Evolutionary conservation across 1,140 invertebrate species (phyloP), one percentile per base, ranked within the genome.

Genomic region (Callitettix versicolor): DNA sequence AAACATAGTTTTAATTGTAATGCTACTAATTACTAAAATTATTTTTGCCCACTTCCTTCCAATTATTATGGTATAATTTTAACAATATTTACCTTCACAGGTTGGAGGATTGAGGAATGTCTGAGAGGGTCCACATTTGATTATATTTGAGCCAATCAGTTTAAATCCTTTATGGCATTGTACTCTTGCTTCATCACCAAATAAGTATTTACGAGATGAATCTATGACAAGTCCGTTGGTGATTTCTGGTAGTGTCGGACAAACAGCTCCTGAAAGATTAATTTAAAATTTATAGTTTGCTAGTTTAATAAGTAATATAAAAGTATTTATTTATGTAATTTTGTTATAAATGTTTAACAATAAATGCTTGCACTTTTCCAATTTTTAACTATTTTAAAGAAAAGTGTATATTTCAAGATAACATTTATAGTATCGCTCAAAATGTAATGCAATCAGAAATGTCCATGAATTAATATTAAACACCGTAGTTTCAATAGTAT

Each of bases 101-200:
- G 77, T 83, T 3, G 92, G 91, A 5, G 87, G 78, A 60, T 89
- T 84, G 55, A 86, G 81, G 62, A 96, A 95, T 54, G 80, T 73
- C 69, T 95, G 88, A 60, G 85, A 80, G 43, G 89, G 76, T 57
- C 90, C 88, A 68, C 94, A 97, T 63, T 81, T 83, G 56, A 97
- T 84, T 21, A 93, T 83, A 58, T 87, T 90, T n/a, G 84, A 84
- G 18, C 89, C 90, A 30, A 82, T 81, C 0, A 90, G 70, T 67
- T 85, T 85, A 68, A 87, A 95, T 49, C 94, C 93, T 73, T 85
- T 84, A 64, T 86, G 86, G 71, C 93, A 97, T 66, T 95, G 91
- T 17, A 95, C 90, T 56, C 90, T 73, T 12, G 90, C 90, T 70
- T 95, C 90, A 65, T 96, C 93, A 2, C 88, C 91, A 64, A 79